These are phyloP conservation scores for Sula dactylatra DNA, from an alignment of 2,113 vertebrate genomes.

Conservation along the genomic window DNA sequence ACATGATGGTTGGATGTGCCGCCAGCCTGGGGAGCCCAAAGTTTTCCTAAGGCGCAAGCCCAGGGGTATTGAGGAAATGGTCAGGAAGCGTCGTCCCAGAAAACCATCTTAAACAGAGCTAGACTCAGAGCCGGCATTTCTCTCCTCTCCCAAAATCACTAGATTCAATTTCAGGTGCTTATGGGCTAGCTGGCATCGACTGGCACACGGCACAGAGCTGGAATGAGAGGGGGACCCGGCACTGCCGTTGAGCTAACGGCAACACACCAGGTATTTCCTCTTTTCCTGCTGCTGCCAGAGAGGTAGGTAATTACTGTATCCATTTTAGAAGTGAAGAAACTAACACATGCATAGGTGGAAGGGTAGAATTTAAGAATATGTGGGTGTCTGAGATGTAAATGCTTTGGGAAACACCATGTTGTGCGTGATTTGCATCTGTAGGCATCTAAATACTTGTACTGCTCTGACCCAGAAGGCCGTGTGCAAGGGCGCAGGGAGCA, in stretches of 20 bases:
- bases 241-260: rapidly evolving
- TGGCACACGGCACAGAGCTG: not conserved
- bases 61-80: not conserved
- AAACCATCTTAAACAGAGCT: not conserved
- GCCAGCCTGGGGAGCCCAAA: not conserved
- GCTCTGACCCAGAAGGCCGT: not conserved
- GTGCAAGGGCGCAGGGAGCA: not conserved
- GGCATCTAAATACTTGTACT: not conserved
- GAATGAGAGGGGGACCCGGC: not conserved
- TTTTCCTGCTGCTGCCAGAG: not conserved
- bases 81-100: not conserved
- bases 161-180: not conserved
- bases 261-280: not conserved
- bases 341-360: not conserved
- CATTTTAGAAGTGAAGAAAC: not conserved
- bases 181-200: rapidly evolving
- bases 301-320: not conserved
- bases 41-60: not conserved
- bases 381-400: conserved; percentile 25
- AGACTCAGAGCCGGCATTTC: not conserved
- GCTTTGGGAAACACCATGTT: not conserved
- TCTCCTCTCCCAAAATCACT: not conserved
- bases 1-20: not conserved
- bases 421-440: not conserved
- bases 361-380: not conserved